Base-by-base conservation (phyloP, 2,888 invertebrate species). In the Tenthredo notha region DNA sequence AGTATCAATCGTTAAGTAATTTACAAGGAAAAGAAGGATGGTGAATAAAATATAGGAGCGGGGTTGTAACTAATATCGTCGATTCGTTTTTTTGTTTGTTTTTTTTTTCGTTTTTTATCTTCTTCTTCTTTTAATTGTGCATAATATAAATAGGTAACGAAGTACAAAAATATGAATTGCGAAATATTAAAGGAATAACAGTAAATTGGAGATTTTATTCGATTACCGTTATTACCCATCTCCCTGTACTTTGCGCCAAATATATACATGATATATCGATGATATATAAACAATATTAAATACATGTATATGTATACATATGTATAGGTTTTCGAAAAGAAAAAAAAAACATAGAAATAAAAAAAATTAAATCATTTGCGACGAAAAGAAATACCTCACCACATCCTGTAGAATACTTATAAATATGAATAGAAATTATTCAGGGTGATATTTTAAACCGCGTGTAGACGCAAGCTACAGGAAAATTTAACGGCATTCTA, bases 101-200 rank as follows among this genome's bases (percentile, higher is more conserved):
- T 37, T 37, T 7, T 37, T 37, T 7, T 37, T 37, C 6, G 6
- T 37, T 4, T 33, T 33, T 33, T 33, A 29, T 33, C 4, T 33
- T 33, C 37, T 6, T 67, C 29, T 25, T 67, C 25, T 29, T 74
- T 74, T 43, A 74, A 88, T 88, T 90, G 85, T 86, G 88, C 84
- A 87, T 77, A 88, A 87, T 90, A 90, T 91, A 91, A 91, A 91
- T 90, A 90, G 88, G 84, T 89, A 91, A 91, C 89, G 88, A 86
- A 90, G 89, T 91, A 91, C 87, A 91, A 91, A 91, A 91, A 90
- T 90, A 91, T 88, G 86, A 88, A 90, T 89, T 82, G 87, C 88
- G 89, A 86, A 88, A 86, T 88, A 85, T 86, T 70, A 86, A 78
- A 77, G 82, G 84, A 87, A 86, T 86, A 82, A 84, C 58, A 75